These are phyloP conservation scores for Mizuhopecten yessoensis DNA, from an alignment of 1,140 invertebrate species.

Conservation along the genomic window DNA sequence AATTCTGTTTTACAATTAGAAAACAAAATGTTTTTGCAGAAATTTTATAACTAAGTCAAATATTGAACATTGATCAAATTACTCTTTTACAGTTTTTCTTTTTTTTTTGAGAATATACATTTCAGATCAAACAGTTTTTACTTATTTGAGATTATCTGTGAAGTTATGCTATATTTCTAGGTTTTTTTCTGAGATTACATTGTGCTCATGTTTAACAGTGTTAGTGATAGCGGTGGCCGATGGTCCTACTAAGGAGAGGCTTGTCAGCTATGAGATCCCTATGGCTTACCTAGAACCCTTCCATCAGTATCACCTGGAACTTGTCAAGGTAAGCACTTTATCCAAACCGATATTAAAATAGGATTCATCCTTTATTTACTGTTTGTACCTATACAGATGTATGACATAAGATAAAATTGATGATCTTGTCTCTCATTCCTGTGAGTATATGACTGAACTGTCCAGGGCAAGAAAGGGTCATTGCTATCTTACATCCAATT, in stretches of 20 bases:
- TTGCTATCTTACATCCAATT: no score
- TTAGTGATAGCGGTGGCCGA: constrained; percentile 75
- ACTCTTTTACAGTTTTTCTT: not conserved
- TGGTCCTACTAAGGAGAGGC: constrained; percentile 65
- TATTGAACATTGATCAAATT: not conserved
- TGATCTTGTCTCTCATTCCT: no score
- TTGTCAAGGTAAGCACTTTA: constrained; percentile 72
- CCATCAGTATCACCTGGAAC: constrained; percentile 81
- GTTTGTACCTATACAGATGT: not conserved
- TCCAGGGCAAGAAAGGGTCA: no score
- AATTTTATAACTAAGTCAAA: not conserved
- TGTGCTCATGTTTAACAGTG: constrained; percentile 63
- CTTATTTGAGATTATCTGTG: not conserved
- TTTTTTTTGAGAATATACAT: no score
- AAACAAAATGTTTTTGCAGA: no score
- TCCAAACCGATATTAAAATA: not conserved
- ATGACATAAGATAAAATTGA: no score
- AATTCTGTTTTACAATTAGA: no score
- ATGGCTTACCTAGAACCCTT: constrained; percentile 76
- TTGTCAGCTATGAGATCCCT: constrained; percentile 77
- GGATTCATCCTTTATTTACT: not conserved
- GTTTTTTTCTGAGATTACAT: constrained; percentile 39
- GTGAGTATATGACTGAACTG: no score
- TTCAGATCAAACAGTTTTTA: not conserved
- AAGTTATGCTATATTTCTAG: no score